Evolutionary conservation across 2,888 invertebrate species (phyloP).

Genomic region (Xestia sexstrigata): DNA sequence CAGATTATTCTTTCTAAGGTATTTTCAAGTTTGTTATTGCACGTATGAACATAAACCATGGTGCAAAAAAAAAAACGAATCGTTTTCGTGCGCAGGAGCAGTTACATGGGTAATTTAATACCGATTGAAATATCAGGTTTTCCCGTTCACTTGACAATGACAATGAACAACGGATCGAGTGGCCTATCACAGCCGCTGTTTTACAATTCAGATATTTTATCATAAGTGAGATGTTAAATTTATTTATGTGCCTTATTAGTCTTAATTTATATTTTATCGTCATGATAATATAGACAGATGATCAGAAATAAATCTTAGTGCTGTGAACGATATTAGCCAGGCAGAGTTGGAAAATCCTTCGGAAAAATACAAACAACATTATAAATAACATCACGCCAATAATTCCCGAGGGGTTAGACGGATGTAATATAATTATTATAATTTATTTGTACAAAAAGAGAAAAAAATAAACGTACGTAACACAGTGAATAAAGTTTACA

Average conservation of each 20-base stretch:
- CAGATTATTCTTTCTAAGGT: not conserved
- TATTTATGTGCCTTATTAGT: conserved; percentile 6
- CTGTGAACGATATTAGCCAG: not conserved
- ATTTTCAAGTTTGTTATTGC: not conserved
- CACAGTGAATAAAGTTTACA: no score
- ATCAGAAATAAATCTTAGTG: not conserved
- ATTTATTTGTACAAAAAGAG: no score
- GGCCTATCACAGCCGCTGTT: conserved; percentile 11
- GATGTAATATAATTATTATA: no score
- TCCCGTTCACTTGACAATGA: conserved; percentile 72
- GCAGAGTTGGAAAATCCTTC: no score
- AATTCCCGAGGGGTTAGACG: not conserved
- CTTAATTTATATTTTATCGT: not conserved
- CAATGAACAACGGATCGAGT: conserved; percentile 62
- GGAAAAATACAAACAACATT: not conserved
- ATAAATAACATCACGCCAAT: not conserved
- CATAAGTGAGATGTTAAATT: not conserved
- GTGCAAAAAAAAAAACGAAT: not conserved
- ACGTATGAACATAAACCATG: not conserved
- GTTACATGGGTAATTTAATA: conserved; percentile 39
- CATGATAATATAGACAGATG: not conserved
- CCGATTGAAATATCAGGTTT: conserved; percentile 40
- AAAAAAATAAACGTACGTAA: no score
- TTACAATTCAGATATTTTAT: conserved; percentile 32
- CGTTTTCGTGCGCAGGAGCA: not conserved